These are phyloP conservation scores for Propsilocerus akamusi DNA, from an alignment of 1,140 invertebrate genomes.

Conservation along the genomic window DNA sequence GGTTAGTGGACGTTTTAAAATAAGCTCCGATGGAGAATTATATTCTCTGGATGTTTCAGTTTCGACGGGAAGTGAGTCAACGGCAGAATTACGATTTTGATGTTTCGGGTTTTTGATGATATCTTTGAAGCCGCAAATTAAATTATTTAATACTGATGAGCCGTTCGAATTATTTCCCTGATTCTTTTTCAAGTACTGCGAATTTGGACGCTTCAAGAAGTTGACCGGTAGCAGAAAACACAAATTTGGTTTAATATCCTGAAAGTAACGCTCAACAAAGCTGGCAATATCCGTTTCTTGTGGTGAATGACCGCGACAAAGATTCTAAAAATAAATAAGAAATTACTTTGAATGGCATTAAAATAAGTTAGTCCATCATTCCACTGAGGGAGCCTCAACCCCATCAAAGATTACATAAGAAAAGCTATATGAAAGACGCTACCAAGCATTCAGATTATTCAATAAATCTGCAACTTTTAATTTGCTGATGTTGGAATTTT, in stretches of 20 bases:
- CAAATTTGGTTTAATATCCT: constrained; percentile 11
- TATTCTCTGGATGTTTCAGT: not conserved
- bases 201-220: not conserved
- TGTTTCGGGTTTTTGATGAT: not conserved
- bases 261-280: too few species aligned
- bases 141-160: not conserved
- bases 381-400: too few species aligned
- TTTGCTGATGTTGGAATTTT: too few species aligned
- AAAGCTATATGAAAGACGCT: too few species aligned
- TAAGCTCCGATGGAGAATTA: not conserved
- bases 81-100: not conserved
- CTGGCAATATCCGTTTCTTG: constrained; percentile 11
- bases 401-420: too few species aligned
- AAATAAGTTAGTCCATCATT: too few species aligned
- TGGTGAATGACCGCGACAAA: constrained; percentile 11
- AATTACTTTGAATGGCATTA: too few species aligned
- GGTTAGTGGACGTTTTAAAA: not conserved
- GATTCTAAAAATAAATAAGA: not conserved
- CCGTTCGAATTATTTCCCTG: not conserved
- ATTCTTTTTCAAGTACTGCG: not conserved
- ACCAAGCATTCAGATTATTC: too few species aligned
- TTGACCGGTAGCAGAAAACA: constrained; percentile 3
- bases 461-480: too few species aligned
- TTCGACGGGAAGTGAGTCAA: not conserved
- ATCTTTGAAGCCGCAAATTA: not conserved